These are phyloP conservation scores for Eumacrocentrus americanus DNA, from an alignment of 2,888 invertebrate genomes.

Conservation along the genomic window DNA sequence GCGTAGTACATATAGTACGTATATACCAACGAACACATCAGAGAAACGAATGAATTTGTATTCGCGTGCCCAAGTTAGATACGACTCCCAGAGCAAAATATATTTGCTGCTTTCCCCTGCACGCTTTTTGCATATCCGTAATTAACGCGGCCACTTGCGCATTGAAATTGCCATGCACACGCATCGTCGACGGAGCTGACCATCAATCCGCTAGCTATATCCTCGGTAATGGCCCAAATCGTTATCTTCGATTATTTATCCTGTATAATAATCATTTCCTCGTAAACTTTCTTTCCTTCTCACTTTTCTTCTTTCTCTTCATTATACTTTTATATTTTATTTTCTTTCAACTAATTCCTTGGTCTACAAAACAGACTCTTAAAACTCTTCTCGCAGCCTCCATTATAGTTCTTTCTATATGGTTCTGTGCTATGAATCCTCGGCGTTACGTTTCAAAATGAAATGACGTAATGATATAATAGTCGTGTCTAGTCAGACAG, in stretches of 20 bases:
- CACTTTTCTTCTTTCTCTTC: no score
- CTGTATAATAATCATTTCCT: no score
- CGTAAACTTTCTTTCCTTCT: no score
- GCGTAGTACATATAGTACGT: no score
- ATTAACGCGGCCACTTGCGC: slow-evolving; percentile 11
- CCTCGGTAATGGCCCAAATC: no score
- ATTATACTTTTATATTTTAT: no score
- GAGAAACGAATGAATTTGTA: slow-evolving; percentile 35
- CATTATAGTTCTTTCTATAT: not conserved
- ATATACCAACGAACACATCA: slow-evolving; percentile 24
- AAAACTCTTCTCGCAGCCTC: not conserved
- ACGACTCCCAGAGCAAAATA: slow-evolving; percentile 9
- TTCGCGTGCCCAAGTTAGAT: slow-evolving; percentile 27
- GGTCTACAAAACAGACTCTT: no score
- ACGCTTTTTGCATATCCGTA: slow-evolving; percentile 19
- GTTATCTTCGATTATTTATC: no score
- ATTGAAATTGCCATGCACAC: slow-evolving; percentile 7
- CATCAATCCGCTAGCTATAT: not conserved
- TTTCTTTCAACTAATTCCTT: no score
- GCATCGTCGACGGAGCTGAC: slow-evolving; percentile 2
- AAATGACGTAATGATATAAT: not conserved
- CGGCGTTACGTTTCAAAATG: not conserved
- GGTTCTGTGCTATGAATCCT: not conserved
- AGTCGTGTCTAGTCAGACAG: not conserved
- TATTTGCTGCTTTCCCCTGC: slow-evolving; percentile 17